phyloP scores from a whole-genome alignment of 2,113 vertebrate species.

The Melanerpes formicivorus region DNA sequence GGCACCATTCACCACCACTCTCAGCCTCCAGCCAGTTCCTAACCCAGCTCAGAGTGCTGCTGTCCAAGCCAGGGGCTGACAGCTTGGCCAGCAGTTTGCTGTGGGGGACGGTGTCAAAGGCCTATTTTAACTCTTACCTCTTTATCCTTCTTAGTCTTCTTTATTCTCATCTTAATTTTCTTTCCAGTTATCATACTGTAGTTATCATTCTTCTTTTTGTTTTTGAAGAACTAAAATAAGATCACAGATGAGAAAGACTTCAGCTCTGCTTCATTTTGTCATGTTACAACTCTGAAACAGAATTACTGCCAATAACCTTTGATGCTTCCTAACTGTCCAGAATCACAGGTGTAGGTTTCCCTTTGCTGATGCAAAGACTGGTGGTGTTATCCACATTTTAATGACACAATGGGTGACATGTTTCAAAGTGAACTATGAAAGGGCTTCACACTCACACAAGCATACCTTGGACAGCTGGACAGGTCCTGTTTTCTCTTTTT shows the following conservation, averaged over 20 bases:
- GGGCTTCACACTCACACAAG: neutral
- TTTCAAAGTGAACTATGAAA: neutral
- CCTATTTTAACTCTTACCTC: conserved; percentile 75
- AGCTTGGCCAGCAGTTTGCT: too few relatives aligned
- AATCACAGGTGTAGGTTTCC: neutral
- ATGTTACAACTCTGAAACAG: neutral
- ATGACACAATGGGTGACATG: neutral
- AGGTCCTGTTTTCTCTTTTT: conserved; percentile 81
- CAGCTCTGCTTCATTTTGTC: neutral
- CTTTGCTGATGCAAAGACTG: neutral
- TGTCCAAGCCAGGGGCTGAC: too few relatives aligned
- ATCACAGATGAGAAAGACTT: neutral
- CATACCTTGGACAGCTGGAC: conserved; percentile 90
- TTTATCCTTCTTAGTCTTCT: conserved; percentile 92
- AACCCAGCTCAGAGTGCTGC: too few relatives aligned
- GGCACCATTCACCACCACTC: too few relatives aligned
- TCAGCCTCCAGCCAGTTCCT: too few relatives aligned
- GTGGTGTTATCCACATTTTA: neutral
- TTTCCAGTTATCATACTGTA: conserved; percentile 94
- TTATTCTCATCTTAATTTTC: conserved; percentile 94
- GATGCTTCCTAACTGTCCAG: neutral
- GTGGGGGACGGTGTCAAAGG: too few relatives aligned
- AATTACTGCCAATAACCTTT: neutral
- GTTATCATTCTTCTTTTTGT: conserved; percentile 86
- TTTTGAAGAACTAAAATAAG: conserved; percentile 84